Conservation (phyloP, 2,797 vertebrate species). For the Acipenser transmontanus region DNA sequence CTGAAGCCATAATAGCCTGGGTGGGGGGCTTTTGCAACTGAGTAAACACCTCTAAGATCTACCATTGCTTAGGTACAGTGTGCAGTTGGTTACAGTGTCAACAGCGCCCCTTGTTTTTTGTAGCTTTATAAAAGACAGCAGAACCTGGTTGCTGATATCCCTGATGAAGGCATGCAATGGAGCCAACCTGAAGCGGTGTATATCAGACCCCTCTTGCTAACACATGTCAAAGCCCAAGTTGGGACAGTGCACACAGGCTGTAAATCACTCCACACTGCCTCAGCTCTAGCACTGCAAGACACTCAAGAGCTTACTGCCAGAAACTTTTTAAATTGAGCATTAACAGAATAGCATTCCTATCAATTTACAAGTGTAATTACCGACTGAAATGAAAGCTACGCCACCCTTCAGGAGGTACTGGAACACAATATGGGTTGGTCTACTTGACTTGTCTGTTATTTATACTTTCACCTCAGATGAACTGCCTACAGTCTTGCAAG, state of each 20-base stretch:
- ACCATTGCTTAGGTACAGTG: slow-evolving; percentile 18
- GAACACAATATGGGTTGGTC: too few species aligned
- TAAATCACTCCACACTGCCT: slow-evolving; percentile 14
- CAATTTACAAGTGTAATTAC: too few species aligned
- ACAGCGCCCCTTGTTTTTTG: not conserved
- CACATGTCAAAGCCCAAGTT: slow-evolving; percentile 2
- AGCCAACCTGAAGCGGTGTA: not conserved
- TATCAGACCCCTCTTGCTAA: slow-evolving; percentile 11
- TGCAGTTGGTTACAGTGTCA: slow-evolving; percentile 9
- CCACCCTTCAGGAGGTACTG: too few species aligned
- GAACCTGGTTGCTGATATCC: slow-evolving; percentile 3
- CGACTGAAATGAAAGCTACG: too few species aligned
- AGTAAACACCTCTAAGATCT: slow-evolving; percentile 13
- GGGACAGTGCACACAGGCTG: not conserved
- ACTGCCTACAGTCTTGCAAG: too few species aligned
- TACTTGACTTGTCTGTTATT: too few species aligned
- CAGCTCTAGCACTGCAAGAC: slow-evolving; percentile 5
- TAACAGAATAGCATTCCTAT: too few species aligned
- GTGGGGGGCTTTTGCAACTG: not conserved
- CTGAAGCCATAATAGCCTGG: too few species aligned
- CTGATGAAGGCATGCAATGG: not conserved
- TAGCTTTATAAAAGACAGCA: slow-evolving; percentile 8
- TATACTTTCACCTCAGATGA: too few species aligned
- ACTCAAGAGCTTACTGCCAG: too few species aligned
- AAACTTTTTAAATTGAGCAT: too few species aligned